phyloP scores from a whole-genome alignment of 2,888 invertebrate genomes.

The Eupithecia exiguata region DNA sequence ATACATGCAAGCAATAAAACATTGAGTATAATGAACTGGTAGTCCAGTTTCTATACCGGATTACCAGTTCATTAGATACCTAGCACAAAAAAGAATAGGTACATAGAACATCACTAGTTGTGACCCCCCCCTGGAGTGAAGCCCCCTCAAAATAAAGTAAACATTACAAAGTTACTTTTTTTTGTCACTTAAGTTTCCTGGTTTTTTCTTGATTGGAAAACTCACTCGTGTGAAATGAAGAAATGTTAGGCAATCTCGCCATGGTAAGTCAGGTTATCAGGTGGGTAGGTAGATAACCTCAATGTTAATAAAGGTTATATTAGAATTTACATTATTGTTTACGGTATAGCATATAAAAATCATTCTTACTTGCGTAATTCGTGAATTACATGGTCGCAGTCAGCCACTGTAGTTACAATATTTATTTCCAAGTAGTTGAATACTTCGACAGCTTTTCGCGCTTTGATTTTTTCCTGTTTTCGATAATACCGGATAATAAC shows the following conservation, averaged over 20 bases:
- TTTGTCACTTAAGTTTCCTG: neutral
- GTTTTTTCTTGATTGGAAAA: neutral
- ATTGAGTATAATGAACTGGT: too few relatives aligned
- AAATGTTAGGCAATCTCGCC: constrained; percentile 1
- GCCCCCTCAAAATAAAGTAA: neutral
- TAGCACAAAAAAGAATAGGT: too few relatives aligned
- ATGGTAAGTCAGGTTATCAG: neutral
- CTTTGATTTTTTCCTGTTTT: constrained; percentile 39
- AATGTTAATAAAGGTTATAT: neutral
- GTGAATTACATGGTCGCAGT: constrained; percentile 56
- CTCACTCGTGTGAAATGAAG: neutral
- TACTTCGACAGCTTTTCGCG: constrained; percentile 53
- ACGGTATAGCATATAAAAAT: too few relatives aligned
- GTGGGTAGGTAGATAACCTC: neutral
- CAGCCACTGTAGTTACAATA: constrained; percentile 56
- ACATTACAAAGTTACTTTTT: neutral
- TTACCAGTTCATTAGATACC: too few relatives aligned
- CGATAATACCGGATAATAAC: constrained; percentile 3
- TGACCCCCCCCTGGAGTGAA: too few relatives aligned
- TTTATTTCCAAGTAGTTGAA: constrained; percentile 63
- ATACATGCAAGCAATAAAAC: too few relatives aligned
- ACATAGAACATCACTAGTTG: too few relatives aligned
- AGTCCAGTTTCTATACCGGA: too few relatives aligned
- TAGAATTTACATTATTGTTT: too few relatives aligned
- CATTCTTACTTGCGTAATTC: constrained; percentile 61